Percentiles rank a stretch among this genome's conserved stretches.
These are phyloP conservation scores for Balaeniceps rex DNA, from an alignment of 2,113 vertebrate genomes.

Conservation along the genomic window DNA sequence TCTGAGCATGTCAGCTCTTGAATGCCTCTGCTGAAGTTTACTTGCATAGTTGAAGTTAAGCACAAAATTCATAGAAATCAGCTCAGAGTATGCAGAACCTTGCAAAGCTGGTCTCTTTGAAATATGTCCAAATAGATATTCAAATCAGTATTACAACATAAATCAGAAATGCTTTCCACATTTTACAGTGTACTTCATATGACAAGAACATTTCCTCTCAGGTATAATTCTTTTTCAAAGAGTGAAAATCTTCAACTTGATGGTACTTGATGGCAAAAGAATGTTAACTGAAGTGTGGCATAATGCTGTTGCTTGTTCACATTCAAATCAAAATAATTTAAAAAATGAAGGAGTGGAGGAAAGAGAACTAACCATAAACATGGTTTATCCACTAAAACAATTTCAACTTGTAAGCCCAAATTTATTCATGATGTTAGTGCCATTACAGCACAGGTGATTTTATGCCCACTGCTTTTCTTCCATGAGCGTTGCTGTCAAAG, in stretches of 20 bases:
- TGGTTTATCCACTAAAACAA: not conserved
- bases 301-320: not conserved
- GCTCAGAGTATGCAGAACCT: not conserved
- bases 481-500: not conserved
- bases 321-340: not conserved
- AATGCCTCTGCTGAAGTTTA: not conserved
- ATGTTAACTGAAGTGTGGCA: not conserved
- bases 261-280: not conserved
- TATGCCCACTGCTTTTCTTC: not conserved
- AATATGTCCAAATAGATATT: conserved; percentile 5
- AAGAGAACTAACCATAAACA: not conserved
- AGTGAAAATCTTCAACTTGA: not conserved
- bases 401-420: not conserved
- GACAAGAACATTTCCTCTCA: conserved; percentile 10
- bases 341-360: not conserved
- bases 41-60: not conserved
- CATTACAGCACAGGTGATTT: not conserved
- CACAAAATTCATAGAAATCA: not conserved
- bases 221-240: not conserved
- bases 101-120: not conserved
- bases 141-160: not conserved
- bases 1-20: not conserved
- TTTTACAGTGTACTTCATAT: not conserved
- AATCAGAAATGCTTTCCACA: conserved; percentile 12
- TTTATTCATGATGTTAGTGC: not conserved